Conservation (phyloP, 2,797 vertebrate species). For the Carduelis carduelis region DNA sequence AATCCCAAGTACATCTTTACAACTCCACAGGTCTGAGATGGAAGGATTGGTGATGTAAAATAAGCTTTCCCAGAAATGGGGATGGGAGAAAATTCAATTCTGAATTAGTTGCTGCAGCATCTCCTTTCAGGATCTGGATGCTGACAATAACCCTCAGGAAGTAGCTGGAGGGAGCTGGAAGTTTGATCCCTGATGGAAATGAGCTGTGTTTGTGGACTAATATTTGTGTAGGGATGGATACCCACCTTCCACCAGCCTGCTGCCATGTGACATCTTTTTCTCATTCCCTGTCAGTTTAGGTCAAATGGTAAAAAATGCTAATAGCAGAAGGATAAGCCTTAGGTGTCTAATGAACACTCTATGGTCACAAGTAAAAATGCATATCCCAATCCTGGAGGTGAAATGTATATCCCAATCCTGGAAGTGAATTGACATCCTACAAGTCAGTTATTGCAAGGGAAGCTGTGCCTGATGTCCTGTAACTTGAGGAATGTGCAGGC, state of each 20-base stretch:
- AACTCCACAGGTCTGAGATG: background rate
- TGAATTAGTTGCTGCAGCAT: background rate
- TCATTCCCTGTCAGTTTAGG: background rate
- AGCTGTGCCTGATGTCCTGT: background rate
- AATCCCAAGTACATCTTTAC: background rate
- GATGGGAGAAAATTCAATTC: background rate
- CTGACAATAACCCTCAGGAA: background rate
- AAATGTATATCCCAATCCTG: background rate
- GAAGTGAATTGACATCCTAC: background rate
- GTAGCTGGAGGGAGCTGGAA: background rate
- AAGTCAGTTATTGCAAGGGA: background rate
- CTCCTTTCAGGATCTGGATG: background rate
- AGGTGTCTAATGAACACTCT: background rate
- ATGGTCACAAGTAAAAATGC: background rate
- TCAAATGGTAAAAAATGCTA: background rate
- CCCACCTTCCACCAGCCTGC: background rate
- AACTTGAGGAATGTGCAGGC: rapidly evolving
- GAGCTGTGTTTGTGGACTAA: background rate
- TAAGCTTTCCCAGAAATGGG: background rate
- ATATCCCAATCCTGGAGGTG: background rate
- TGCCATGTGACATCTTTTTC: background rate
- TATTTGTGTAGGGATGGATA: background rate
- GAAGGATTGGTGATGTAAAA: background rate
- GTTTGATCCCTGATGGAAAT: background rate
- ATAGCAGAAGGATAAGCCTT: background rate